Base-by-base conservation (phyloP, 2,888 invertebrate genomes). In the Acronicta psi region DNA sequence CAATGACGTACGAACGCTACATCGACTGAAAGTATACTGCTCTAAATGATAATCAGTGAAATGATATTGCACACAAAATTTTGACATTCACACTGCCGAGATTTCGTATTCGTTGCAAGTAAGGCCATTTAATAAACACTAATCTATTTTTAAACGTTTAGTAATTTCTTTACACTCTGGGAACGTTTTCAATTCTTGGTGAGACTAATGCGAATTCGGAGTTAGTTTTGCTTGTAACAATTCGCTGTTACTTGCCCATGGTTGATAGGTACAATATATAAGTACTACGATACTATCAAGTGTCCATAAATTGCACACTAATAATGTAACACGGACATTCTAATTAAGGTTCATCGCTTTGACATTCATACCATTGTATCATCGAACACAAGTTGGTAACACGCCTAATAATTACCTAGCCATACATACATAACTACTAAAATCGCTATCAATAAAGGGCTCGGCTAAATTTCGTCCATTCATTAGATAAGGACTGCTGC, bases 111-210 rank as follows among this genome's bases (percentile, higher is more conserved):
- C 93, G 92, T 93, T 90, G 89, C 94, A 94, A 93, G 94, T 94
- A 94, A 94, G 94, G 94, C 93, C 93, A 92, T 93, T 88, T 92
- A 93, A 92, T 93, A 93, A 93, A 94, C 93, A 93, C 92, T 93
- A 93, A 93, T 93, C 94, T 94, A 94, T 94, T 94, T 94, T 88
- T 94, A 94, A 94, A 93, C 93, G 86, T 93, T 93, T 89, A 92
- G 94, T 94, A 94, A 94, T 93, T 93, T 91, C 92, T 90, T 85
- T 92, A 92, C 87, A 89, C 91, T 89, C 88, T 91, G 93, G 93
- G 92, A 90, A 87, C 92, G 86, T 87, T 90, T 90, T 89, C 83
- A 87, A 89, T 84, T 88, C 85, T 89, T 86, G 93, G 92, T 93
- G 92, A 93, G 93, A 91, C 87, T 92, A 90, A 90, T 91, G 87